Conservation (phyloP, 2,113 vertebrate genomes). For the Thunnus thynnus region DNA sequence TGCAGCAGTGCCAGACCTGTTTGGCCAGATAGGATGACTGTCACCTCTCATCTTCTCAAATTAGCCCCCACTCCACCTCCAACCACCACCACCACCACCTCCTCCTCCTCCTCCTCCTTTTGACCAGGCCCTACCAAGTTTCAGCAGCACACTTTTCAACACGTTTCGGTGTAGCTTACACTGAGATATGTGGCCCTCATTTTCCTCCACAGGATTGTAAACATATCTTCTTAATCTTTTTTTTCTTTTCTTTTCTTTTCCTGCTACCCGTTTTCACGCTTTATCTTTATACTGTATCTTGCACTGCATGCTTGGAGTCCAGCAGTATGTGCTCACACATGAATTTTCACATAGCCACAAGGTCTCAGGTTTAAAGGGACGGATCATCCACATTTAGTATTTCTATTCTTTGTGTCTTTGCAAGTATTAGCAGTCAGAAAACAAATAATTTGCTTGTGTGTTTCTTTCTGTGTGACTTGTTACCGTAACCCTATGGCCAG, state of each 20-base stretch:
- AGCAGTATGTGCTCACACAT: neutral
- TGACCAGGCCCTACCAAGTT: slow-evolving; percentile 51
- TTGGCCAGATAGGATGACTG: slow-evolving; percentile 72
- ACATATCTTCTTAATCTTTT: slow-evolving; percentile 63
- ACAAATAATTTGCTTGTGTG: no score
- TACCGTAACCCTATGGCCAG: no score
- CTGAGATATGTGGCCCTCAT: slow-evolving; percentile 43
- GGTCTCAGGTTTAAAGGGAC: neutral
- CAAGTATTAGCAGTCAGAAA: no score
- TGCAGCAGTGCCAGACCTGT: slow-evolving; percentile 61
- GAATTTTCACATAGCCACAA: neutral
- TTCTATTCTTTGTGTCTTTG: no score
- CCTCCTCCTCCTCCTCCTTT: slow-evolving; percentile 7
- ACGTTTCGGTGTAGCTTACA: slow-evolving; percentile 56
- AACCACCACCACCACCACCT: slow-evolving; percentile 20
- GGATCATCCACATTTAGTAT: neutral
- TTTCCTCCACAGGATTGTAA: slow-evolving; percentile 53
- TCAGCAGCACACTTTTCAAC: slow-evolving; percentile 67
- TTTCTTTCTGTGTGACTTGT: no score
- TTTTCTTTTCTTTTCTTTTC: slow-evolving; percentile 26
- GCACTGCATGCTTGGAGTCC: neutral
- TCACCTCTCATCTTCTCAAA: slow-evolving; percentile 73
- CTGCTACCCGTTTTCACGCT: slow-evolving; percentile 25
- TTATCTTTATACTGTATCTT: neutral
- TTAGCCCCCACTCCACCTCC: slow-evolving; percentile 35